Base-by-base conservation (phyloP, 1,140 invertebrate genomes). In the Drosophila simulans region DNA sequence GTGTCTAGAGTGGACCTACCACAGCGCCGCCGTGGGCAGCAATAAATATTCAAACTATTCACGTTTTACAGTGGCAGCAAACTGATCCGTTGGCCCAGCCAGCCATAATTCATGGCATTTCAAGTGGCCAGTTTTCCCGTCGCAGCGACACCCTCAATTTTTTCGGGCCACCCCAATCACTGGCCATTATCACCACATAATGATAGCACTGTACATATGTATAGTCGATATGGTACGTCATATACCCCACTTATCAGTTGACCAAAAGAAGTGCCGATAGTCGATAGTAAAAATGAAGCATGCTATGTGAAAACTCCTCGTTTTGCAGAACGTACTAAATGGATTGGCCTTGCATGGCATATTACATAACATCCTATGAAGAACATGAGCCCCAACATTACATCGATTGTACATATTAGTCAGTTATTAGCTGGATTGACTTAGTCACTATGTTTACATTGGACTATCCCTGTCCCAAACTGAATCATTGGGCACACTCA, bases 1-100 rank as follows among this genome's bases (percentile, higher is more conserved):
- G 39, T 20, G 35, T 5, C 20, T 60, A 35, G 37, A 74, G 52
- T 63, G 45, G 77, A 85, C 82, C 82, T 55, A 85, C 82, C 82
- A 65, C 82, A 74, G 73, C 48, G 77, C 31, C 4, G 20, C 17
- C 17, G 17, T 17, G 73, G 55, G 46, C 48, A 59, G 49, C 82
- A 77, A 85, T 78, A 85, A 86, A 81, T 86, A 75, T 88, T 78
- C 22, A 58, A 82, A 81, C 58, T 77, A 81, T 80, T 68, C 83
- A 66, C 74, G 81, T 81, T 86, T 86, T 86, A 78, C 82, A 82
- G 82, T 85, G 82, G 82, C 82, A 85, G 45, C 63, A 56, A 40
- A 59, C 58, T 79, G 71, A 80, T 71, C 57, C 31, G 7, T 31
- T 10, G 0, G 31, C 74, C 59, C 62, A 42, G 48, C 59, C 48